Conservation (phyloP, 2,888 invertebrate genomes). For the Aplocera efformata region DNA sequence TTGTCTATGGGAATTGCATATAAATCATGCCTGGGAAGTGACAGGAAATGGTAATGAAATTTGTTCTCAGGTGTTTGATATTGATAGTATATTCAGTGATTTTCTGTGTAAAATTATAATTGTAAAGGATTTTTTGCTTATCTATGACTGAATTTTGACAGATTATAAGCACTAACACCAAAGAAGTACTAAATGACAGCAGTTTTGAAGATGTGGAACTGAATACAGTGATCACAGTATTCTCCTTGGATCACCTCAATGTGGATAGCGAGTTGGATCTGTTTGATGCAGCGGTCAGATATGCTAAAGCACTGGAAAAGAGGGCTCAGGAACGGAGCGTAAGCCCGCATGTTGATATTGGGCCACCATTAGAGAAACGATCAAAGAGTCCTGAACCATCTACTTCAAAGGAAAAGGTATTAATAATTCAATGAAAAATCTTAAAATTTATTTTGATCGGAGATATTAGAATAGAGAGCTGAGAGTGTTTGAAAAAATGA, state of each 20-base stretch:
- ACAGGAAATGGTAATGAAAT: too few species aligned
- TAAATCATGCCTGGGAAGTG: too few species aligned
- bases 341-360: slow-evolving; percentile 47
- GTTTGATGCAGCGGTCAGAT: slow-evolving; percentile 86
- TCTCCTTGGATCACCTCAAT: slow-evolving; percentile 87
- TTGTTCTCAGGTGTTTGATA: too few species aligned
- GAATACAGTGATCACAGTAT: slow-evolving; percentile 86
- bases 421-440: slow-evolving; percentile 1
- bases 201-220: slow-evolving; percentile 90
- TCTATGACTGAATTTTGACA: slow-evolving; percentile 52
- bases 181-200: slow-evolving; percentile 86
- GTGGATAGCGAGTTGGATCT: slow-evolving; percentile 88
- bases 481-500: too few species aligned
- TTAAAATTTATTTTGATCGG: too few species aligned
- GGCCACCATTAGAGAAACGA: slow-evolving; percentile 46
- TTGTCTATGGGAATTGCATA: too few species aligned
- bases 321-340: slow-evolving; percentile 47
- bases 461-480: too few species aligned
- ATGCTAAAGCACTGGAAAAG: slow-evolving; percentile 62
- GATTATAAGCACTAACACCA: slow-evolving; percentile 89
- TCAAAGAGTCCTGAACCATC: slow-evolving; percentile 62
- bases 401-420: slow-evolving; percentile 53
- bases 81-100: too few species aligned
- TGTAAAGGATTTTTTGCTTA: too few species aligned
- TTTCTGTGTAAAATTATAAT: too few species aligned